Percentiles rank a stretch among this genome's conserved stretches.
These are phyloP conservation scores for Lutraria lutraria DNA, from an alignment of 2,888 invertebrate species.

Conservation along the genomic window DNA sequence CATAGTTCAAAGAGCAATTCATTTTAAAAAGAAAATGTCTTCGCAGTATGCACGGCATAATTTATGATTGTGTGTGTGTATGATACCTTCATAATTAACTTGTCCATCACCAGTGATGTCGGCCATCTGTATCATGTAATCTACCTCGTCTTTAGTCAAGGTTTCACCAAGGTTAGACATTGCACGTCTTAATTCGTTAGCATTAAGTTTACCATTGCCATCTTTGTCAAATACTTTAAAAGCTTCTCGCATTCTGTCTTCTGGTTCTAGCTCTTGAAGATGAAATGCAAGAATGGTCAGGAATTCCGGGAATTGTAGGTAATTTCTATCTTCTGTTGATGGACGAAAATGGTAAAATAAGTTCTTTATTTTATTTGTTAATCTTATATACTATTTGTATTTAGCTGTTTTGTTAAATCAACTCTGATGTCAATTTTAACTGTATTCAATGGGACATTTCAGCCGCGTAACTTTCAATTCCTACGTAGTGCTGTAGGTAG, in stretches of 20 bases:
- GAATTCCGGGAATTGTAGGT: slow-evolving; percentile 62
- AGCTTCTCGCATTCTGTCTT: slow-evolving; percentile 58
- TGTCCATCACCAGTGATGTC: slow-evolving; percentile 65
- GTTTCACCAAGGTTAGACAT: slow-evolving; percentile 60
- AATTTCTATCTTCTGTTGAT: slow-evolving; percentile 33
- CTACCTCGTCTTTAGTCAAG: slow-evolving; percentile 57
- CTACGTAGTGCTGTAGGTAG: too few species aligned
- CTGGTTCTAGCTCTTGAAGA: slow-evolving; percentile 58
- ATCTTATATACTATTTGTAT: too few species aligned
- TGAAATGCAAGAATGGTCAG: slow-evolving; percentile 63
- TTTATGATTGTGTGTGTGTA: too few species aligned
- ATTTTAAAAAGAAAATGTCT: too few species aligned
- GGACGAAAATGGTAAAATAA: background rate
- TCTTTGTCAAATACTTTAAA: slow-evolving; percentile 50
- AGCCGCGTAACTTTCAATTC: too few species aligned
- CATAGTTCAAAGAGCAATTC: too few species aligned
- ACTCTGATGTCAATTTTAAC: too few species aligned
- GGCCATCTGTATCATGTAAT: slow-evolving; percentile 62
- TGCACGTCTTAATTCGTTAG: slow-evolving; percentile 51
- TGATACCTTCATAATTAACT: slow-evolving; percentile 67
- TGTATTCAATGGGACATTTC: too few species aligned
- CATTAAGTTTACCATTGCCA: slow-evolving; percentile 50
- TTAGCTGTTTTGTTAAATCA: too few species aligned
- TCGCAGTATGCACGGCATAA: too few species aligned
- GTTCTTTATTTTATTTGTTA: too few species aligned